Base-by-base conservation (phyloP, 1,140 invertebrate species). In the Chrysomallon squamiferum region DNA sequence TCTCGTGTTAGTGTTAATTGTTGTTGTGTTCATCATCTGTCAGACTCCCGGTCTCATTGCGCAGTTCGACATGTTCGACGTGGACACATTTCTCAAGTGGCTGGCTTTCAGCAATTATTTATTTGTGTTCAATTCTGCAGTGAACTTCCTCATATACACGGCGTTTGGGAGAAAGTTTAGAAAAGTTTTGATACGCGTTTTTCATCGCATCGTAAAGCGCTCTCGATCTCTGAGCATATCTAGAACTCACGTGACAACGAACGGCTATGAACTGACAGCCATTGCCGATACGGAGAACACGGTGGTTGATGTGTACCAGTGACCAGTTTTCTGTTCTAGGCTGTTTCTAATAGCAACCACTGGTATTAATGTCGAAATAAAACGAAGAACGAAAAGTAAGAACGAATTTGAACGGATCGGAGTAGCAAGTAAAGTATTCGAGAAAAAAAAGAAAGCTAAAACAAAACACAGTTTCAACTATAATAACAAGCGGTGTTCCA, bases 81-180 rank as follows among this genome's bases (percentile, higher is more conserved):
- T 69, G 15, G 20, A 52, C 33, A 69, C 72, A 3, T 74, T 82
- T 49, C 47, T 78, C 4, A 72, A 77, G 54, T 80, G 74, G 73
- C 45, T 81, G 25, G 76, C 77, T 41, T 67, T 82, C 15, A 78
- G 77, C 59, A 82, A 82, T 58, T 71, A 74, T 41, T 56, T 82
- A 7, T 79, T 82, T 67, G 73, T 77, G 25, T 50, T 75, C 9
- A 82, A 82, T 60, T 82, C 80, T 3, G 80, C 80, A 38, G 77
- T 82, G n/a, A 82, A 82, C 50, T 82, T 82, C 59, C 73, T 82
- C 25, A 80, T 82, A 35, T 82, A 82, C 66, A 81, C 79, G 11
- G 77, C 75, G 5, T 80, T 82, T 57, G 80, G 79, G 29, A 59
- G 76, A 41, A 76, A 75, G 49, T 82, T 82, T 60, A 57, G 80